These are phyloP conservation scores for Scatophagus argus DNA, from an alignment of 2,113 vertebrate species.

Conservation along the genomic window DNA sequence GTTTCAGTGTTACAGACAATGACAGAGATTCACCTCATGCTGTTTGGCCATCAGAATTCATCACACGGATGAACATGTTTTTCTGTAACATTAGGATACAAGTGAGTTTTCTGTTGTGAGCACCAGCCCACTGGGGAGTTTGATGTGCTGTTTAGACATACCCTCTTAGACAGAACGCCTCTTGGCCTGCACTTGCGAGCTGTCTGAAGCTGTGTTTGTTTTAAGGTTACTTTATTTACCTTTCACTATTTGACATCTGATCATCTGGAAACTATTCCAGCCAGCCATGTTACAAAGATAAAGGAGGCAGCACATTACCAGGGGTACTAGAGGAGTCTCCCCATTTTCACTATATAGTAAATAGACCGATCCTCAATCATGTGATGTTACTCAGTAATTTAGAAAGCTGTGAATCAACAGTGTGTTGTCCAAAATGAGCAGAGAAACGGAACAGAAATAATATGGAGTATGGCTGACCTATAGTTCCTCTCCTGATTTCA, in stretches of 20 bases:
- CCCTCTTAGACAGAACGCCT: neutral
- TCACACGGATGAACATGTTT: neutral
- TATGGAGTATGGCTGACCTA: neutral
- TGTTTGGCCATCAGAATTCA: no score
- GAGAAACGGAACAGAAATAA: neutral
- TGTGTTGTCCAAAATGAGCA: neutral
- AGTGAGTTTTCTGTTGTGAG: neutral
- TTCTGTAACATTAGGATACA: neutral
- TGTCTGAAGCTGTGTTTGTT: slow-evolving; percentile 19
- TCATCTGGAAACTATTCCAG: slow-evolving; percentile 45
- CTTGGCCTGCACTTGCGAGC: neutral
- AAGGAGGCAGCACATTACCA: neutral
- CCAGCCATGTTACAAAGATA: neutral
- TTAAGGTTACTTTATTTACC: slow-evolving; percentile 30
- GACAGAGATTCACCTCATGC: no score
- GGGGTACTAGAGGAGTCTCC: no score
- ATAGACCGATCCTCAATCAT: no score
- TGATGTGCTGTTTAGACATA: neutral
- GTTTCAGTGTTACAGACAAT: no score
- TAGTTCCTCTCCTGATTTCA: neutral
- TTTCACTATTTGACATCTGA: slow-evolving; percentile 20
- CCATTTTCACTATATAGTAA: no score
- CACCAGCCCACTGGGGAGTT: neutral
- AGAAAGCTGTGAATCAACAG: neutral
- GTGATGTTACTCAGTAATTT: neutral